A percentile compares a stretch with the other conserved stretches of the same genome.
Evolutionary conservation across 2,113 vertebrate species (phyloP).

Genomic region (Rhegmatorhina hoffmannsi): DNA sequence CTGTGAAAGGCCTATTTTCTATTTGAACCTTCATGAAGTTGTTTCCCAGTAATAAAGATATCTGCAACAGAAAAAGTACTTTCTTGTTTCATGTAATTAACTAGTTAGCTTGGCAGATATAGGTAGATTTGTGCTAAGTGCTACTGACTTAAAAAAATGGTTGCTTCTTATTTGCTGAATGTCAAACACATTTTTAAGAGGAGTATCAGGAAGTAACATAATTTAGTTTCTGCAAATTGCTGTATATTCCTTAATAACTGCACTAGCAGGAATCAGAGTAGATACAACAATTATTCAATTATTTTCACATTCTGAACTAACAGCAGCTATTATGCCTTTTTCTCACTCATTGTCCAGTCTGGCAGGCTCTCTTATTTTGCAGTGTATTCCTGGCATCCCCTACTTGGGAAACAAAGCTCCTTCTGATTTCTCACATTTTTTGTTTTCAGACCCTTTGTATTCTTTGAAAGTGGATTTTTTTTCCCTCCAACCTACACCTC

Average conservation of each 20-base stretch:
- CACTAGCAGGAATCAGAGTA: neutral
- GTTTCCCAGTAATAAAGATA: neutral
- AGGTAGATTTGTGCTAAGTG: neutral
- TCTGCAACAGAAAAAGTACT: neutral
- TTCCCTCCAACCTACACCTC: neutral
- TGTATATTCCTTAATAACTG: neutral
- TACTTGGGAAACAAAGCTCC: neutral
- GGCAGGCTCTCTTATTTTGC: neutral
- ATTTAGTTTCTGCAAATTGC: neutral
- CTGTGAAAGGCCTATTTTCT: neutral
- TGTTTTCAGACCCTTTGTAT: neutral
- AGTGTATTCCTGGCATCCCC: neutral
- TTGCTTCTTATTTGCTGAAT: neutral
- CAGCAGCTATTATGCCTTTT: neutral
- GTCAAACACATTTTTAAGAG: neutral
- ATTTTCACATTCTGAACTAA: constrained; percentile 13
- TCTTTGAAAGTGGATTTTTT: neutral
- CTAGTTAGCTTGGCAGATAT: neutral
- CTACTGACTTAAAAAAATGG: neutral
- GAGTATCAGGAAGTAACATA: neutral
- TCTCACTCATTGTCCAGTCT: neutral
- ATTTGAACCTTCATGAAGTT: neutral
- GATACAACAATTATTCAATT: neutral
- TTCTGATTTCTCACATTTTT: neutral
- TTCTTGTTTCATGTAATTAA: neutral